Base-by-base conservation (phyloP, 2,797 vertebrate genomes). In the Pipistrellus nathusii region DNA sequence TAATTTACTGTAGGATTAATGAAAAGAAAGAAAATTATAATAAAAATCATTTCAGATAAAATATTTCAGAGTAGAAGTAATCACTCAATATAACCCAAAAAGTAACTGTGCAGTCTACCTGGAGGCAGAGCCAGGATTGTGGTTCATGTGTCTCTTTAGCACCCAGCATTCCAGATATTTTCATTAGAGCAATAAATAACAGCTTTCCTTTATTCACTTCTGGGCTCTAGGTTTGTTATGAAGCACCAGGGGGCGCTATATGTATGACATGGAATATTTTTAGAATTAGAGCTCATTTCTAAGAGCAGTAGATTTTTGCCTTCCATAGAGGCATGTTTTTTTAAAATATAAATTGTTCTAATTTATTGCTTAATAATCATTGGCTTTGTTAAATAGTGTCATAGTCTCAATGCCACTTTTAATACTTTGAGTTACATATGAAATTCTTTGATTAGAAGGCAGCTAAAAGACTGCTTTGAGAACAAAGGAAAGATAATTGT, bases 211-310 rank as follows among this genome's bases (percentile, higher is more conserved):
- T 66, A 32, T 75, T 23, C 13, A 6, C 15, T 91, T 18, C 14
- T 5, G 0, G 13, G 44, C 78, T 90, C 76, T 85, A 59, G 77
- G 92, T 91, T 83, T 95, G 30, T 87, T 30, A 30, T 77, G 27
- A 88, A 94, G 62, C 95, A 94, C 92, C 55, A 96, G 91, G 88
- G 93, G 95, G 94, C 53, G 30, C 93, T 93, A 3, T 87, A 10
- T 86, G 30, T 53, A 44, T 87, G 14, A 12, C n/a, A 53, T 6
- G 30, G 17, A 95, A 23, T 80, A 41, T 85, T 96, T 96, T 91
- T 32, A 2, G 66, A 85, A 55, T 71, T 64, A 23, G 30, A 92
- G 14, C 13, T 91, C 4, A 53, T 90, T 92, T 94, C 71, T 89
- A 57, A 46, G 92, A 92, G 59, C 23, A 88, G 11, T 83, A 15